Evolutionary conservation across 2,797 vertebrate genomes (phyloP), one percentile per base, ranked within the genome.

Genomic region (Spinus olivaceus): DNA sequence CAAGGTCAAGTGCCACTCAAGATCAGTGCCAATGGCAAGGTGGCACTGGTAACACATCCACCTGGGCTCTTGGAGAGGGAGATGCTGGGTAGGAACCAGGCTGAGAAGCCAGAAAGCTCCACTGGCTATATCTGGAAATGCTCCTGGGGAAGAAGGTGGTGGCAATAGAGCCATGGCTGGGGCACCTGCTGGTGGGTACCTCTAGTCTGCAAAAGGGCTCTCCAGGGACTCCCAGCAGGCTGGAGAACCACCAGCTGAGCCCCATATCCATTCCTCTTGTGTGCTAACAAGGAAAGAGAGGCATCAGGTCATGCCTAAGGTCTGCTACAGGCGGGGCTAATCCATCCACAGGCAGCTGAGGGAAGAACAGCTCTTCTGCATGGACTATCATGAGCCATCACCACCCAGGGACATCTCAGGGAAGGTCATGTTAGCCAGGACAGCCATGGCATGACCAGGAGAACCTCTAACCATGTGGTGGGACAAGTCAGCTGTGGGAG

Each of bases 21-120:
- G 41, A 78, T 35, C 7, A 1, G 57, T 46, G 50, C 46, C 4
- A 6, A 5, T n/a, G 63, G n/a, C 57, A 70, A 69, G 12, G 21
- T 5, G 2, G 39, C 9, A 8, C 57, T 8, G 10, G 32, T 44
- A 35, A 46, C 30, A 12, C 10, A 2, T 41, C 37, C 2, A 2
- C 27, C 46, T 30, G 30, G 12, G 44, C 25, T 69, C 24, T 25
- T 12, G 28, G 42, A 24, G 17, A 63, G 23, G 14, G 35, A 63
- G 46, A 39, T 20, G 14, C 39, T 1, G 2, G 35, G 14, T 50
- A 19, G 42, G 28, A 89, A 33, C 27, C 53, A 46, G 41, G 56
- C 65, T 74, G 37, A 59, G 57, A 81, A 74, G 35, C 59, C 9
- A 9, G 49, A 66, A 83, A 81, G 8, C 32, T 71, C 44, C 12